Evolutionary conservation across 2,113 vertebrate species (phyloP).

Genomic region (Antechinus stuartii): DNA sequence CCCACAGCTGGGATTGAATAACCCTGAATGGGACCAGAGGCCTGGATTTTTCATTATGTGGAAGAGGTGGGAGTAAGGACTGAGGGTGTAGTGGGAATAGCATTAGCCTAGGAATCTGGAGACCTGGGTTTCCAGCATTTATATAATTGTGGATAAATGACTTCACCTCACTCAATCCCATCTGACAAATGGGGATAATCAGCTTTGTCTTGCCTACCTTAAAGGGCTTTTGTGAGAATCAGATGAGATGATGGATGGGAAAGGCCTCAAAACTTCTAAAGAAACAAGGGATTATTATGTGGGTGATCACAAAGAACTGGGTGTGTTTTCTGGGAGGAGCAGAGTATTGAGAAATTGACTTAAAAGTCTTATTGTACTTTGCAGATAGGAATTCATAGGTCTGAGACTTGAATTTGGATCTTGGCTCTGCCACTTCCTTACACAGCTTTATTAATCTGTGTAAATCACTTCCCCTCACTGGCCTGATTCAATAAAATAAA

Average conservation of each 20-base stretch:
- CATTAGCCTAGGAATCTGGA: neutral
- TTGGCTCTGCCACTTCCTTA: neutral
- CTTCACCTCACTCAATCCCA: neutral
- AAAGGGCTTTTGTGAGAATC: neutral
- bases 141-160: neutral
- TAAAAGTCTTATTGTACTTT: neutral
- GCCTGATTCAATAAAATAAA: neutral
- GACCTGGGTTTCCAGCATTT: neutral
- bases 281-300: constrained; percentile 8
- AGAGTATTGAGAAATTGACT: neutral
- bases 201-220: neutral
- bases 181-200: neutral
- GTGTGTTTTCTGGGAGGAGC: neutral
- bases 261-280: neutral
- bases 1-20: neutral
- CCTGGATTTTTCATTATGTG: neutral
- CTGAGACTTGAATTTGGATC: neutral
- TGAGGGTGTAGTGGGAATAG: neutral
- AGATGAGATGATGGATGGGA: neutral
- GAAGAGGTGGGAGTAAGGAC: neutral
- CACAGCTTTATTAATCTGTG: neutral
- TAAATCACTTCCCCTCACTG: neutral
- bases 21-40: neutral
- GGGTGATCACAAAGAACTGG: neutral
- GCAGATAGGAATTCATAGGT: neutral